Evolutionary conservation across 1,140 invertebrate species (phyloP).

Genomic region (Zaprionus vittiger): DNA sequence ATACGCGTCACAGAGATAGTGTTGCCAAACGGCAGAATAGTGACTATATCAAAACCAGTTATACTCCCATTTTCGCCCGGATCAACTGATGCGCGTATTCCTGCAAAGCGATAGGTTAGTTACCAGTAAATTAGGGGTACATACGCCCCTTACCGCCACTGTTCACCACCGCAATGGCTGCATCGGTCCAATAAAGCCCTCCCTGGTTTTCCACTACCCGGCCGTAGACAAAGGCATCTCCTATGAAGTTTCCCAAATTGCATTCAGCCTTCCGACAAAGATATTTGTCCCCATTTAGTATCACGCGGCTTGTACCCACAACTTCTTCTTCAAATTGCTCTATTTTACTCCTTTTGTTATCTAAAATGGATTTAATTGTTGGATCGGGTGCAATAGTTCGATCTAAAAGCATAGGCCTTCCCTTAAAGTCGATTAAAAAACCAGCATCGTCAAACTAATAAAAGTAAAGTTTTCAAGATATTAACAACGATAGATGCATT

Average conservation of each 20-base stretch:
- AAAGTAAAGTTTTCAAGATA: too few species aligned
- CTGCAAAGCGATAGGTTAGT: conserved; percentile 10
- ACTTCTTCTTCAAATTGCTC: conserved; percentile 85
- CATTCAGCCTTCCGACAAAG: conserved; percentile 90
- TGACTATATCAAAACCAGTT: conserved; percentile 71
- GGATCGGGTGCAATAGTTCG: conserved; percentile 86
- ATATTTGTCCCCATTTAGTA: conserved; percentile 86
- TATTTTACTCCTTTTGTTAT: conserved; percentile 86
- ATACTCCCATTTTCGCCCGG: conserved; percentile 50
- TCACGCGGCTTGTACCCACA: conserved; percentile 88
- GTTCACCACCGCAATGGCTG: conserved; percentile 90
- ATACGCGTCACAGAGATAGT: conserved; percentile 85
- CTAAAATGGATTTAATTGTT: conserved; percentile 87
- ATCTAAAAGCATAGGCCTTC: conserved; percentile 92
- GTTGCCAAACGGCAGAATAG: conserved; percentile 86
- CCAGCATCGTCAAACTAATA: conserved; percentile 89
- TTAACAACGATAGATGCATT: too few species aligned
- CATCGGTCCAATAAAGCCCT: conserved; percentile 88
- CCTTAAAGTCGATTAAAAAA: conserved; percentile 88
- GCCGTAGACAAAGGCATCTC: conserved; percentile 88
- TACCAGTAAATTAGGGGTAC: background rate
- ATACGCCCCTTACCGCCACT: conserved; percentile 86
- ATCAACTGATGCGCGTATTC: conserved; percentile 63
- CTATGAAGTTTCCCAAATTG: conserved; percentile 93
- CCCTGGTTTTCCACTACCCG: conserved; percentile 85